Percentiles rank a stretch among this genome's conserved stretches.
Evolutionary conservation across 1,140 invertebrate genomes (phyloP).

Genomic region (Melanaphis sacchari): DNA sequence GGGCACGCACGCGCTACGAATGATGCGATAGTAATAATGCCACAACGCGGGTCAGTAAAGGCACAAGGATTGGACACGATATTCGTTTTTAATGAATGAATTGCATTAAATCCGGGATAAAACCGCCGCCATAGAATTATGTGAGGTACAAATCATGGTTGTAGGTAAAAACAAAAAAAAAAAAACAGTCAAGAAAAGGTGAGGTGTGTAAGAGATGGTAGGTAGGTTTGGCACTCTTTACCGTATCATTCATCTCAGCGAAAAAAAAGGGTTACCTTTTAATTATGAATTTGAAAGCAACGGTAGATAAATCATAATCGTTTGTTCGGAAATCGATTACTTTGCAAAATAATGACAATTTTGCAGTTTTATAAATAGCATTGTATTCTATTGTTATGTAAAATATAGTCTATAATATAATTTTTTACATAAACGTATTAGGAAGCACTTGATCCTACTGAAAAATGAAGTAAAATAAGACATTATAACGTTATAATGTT

Average conservation of each 20-base stretch:
- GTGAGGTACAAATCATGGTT: not conserved
- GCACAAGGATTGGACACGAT: not conserved
- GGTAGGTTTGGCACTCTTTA: not conserved
- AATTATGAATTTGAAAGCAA: not conserved
- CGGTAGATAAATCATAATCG: not conserved
- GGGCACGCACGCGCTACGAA: not conserved
- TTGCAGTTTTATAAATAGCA: not conserved
- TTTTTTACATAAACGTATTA: not conserved
- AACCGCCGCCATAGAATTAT: not conserved
- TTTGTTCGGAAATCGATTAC: not conserved
- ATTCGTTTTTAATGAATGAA: not conserved
- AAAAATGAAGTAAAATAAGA: not conserved
- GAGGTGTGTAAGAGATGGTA: not conserved
- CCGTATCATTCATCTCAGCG: not conserved
- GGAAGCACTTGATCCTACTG: not conserved
- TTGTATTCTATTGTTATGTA: not conserved
- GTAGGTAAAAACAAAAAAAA: not conserved
- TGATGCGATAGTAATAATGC: not conserved
- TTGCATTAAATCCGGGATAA: not conserved
- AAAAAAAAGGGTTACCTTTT: not conserved
- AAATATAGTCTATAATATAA: not conserved
- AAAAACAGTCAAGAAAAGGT: not conserved
- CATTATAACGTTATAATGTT: not conserved
- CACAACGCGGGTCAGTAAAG: too few species aligned
- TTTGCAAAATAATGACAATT: slow-evolving; percentile 15